phyloP scores from a whole-genome alignment of 2,888 invertebrate genomes.

The Helleia helle region DNA sequence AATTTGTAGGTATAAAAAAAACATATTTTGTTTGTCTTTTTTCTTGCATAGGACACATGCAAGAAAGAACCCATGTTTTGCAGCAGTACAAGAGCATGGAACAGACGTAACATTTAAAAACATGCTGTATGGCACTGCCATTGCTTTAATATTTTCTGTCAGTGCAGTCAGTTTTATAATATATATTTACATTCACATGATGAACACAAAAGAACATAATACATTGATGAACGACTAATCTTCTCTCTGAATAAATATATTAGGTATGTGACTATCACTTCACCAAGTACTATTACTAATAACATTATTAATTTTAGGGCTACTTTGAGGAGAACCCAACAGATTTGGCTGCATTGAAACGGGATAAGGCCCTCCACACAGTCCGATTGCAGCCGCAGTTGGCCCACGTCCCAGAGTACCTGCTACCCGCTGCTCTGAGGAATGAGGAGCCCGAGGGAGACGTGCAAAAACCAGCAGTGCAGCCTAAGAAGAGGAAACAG shows the following conservation, averaged over 20 bases:
- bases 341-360: conserved; percentile 87
- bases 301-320: conserved; percentile 58
- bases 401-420: conserved; percentile 94
- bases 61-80: too few relatives aligned
- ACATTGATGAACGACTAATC: conserved; percentile 67
- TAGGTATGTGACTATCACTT: not conserved
- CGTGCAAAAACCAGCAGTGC: conserved; percentile 28
- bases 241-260: conserved; percentile 51
- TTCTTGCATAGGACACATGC: too few relatives aligned
- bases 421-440: conserved; percentile 85
- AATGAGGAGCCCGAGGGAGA: conserved; percentile 70
- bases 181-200: conserved; percentile 26
- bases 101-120: too few relatives aligned
- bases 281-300: not conserved
- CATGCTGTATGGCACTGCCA: too few relatives aligned
- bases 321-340: conserved; percentile 95
- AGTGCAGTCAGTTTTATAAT: too few relatives aligned
- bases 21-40: too few relatives aligned
- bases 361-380: conserved; percentile 90
- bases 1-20: too few relatives aligned
- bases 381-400: conserved; percentile 89
- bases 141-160: too few relatives aligned
- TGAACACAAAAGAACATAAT: conserved; percentile 42
- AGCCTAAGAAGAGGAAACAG: conserved; percentile 43
- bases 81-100: too few relatives aligned